Evolutionary conservation across 2,888 invertebrate species (phyloP), one percentile per base, ranked within the genome.

Genomic region (Tipula helvola): DNA sequence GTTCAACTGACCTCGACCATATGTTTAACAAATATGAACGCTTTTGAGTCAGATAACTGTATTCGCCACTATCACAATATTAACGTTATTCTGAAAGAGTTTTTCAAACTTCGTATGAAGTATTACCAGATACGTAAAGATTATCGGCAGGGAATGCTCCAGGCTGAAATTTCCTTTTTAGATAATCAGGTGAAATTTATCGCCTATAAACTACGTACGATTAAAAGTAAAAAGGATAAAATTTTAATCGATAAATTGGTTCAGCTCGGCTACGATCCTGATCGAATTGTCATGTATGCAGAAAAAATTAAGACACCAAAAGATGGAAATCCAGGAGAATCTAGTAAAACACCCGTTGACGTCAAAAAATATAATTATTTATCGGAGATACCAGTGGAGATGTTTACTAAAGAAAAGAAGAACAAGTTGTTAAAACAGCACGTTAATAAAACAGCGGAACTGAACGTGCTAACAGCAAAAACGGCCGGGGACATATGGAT

Each of bases 121-220:
- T 95, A 94, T 90, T 99, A 99, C 91, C 91, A 91, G 0, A 96
- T 96, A 87, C 94, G 99, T 84, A 99, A 99, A 91, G 95, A 95
- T 12, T 99, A 96, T 90, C 90, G 99, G 86, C 95, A 97, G 88
- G 99, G 99, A 0, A 95, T 97, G 91, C 90, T 99, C 87, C 94
- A 96, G 88, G 99, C 99, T 0, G 98, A 99, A 90, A 95, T 97
- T 0, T 93, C 94, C 83, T 97, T 96, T 90, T 93, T 99, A 0
- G 94, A 95, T 86, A 98, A 99, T 92, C 98, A 99, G 90, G 98
- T 98, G 0, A 93, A 97, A 87, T 99, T 99, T 91, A 99, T 99
- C 87, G 90, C 97, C 87, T 97, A 97, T 89, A 96, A 96, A 83
- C 95, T 94, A 41, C 91, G 97, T 5, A 93, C 95, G 0, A 95